These are phyloP conservation scores for Nothoprocta pentlandii DNA, from an alignment of 2,113 vertebrate genomes.

Conservation along the genomic window DNA sequence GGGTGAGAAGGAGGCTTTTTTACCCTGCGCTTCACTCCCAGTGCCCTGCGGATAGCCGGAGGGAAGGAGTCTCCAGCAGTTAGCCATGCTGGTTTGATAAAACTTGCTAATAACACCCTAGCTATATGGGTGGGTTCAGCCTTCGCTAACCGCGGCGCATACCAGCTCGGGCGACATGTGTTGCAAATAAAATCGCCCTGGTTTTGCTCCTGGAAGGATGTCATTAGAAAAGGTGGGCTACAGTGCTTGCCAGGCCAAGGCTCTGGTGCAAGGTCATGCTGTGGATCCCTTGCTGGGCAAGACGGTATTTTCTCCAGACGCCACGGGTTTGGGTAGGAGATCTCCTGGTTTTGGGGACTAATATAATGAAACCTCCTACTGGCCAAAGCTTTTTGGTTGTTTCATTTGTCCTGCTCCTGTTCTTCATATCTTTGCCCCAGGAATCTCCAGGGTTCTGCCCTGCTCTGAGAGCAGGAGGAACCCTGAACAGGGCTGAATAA, in stretches of 20 bases:
- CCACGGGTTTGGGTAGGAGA: background rate
- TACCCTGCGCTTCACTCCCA: background rate
- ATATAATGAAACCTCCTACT: background rate
- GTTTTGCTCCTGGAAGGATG: background rate
- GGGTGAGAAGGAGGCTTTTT: background rate
- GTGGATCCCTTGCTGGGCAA: background rate
- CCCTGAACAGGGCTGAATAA: background rate
- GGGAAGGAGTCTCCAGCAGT: background rate
- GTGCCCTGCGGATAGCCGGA: background rate
- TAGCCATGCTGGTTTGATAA: background rate
- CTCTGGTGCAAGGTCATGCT: background rate
- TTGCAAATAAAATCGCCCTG: slow-evolving; percentile 37
- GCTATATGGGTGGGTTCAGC: background rate
- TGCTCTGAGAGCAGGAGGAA: background rate
- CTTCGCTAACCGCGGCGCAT: background rate
- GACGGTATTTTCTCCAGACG: background rate
- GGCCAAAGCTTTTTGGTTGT: background rate
- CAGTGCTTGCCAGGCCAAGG: background rate
- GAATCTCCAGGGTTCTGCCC: background rate
- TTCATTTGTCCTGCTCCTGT: background rate
- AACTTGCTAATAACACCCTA: background rate
- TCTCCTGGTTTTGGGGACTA: background rate
- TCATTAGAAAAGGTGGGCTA: slow-evolving; percentile 21
- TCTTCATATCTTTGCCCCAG: background rate
- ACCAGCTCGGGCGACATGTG: slow-evolving; percentile 34